Base-by-base conservation (phyloP, 2,113 vertebrate genomes). In the Rhinoptilus africanus region DNA sequence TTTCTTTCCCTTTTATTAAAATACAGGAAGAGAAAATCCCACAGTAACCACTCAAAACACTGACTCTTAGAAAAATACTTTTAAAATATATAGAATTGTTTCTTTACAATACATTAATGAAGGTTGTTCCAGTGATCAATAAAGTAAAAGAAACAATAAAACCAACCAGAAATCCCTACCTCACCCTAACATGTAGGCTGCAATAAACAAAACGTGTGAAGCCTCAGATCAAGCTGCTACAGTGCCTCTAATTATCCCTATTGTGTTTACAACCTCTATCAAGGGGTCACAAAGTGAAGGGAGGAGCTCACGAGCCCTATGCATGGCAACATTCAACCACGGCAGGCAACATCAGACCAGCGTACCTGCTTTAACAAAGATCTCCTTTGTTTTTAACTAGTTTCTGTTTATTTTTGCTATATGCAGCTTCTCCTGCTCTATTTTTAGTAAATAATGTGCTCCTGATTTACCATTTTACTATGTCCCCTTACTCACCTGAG, bases 341-440 rank as follows among this genome's bases (percentile, higher is more conserved):
- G 93, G 85, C 43, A 89, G 71, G 91, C 93, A 69, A 92, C 81
- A 94, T 66, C 77, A 84, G 66, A 35, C 24, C 56, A 75, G 19
- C 8, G 4, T 21, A 89, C 35, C 59, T 54, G 30, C 69, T 95
- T 68, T 85, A 78, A 92, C 67, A 92, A 90, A 95, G 69, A 77
- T 45, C 14, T 57, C 67, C 69, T 79, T 88, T 82, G 6, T 1
- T 85, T 95, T 95, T 94, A 23, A 83, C 45, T 79, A 43, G 41
- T 74, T 92, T 85, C 83, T 94, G 41, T 69, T 94, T 93, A 74
- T 74, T 95, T 97, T 89, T 94, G 34, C 66, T 67, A 80, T 8
- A 72, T 14, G 39, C 74, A 93, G 73, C 60, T 91, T 85, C 67
- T 88, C 60, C 39, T 39, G 56, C 69, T 88, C 22, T 10, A 21